Evolutionary conservation across 2,888 invertebrate genomes (phyloP), one percentile per base, ranked within the genome.

Genomic region (Coremacera marginata): DNA sequence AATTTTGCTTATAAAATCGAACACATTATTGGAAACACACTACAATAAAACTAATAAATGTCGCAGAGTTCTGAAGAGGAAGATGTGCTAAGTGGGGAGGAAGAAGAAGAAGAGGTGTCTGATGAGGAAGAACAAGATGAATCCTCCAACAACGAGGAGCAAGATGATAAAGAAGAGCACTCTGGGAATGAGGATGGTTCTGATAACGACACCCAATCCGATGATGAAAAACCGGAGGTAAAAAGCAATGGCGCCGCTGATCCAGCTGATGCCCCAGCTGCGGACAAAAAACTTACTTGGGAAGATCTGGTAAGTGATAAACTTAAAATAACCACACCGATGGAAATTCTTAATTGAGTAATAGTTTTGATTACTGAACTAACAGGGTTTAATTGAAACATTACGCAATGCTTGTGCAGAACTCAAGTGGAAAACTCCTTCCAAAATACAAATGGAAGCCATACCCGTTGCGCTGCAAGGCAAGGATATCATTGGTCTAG

Each of bases 391-490:
- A 16, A 94, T 95, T 8, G 98, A 98, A 82, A 94, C 94, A 0
- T 89, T 99, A 52, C 96, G 96, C 85, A 95, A 96, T 90, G 96
- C 98, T 0, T 98, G 98, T 88, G 93, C 93, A 82, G 93, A 95
- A 81, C 90, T 99, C 80, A 97, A 98, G 92, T 99, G 99, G 99
- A 95, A 94, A 86, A 90, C 91, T 31, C 99, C 99, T 0, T 95
- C 98, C 0, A 97, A 96, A 90, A 99, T 99, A 84, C 99, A 99
- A 88, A 93, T 91, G 79, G 98, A 99, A 90, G 92, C 99, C 0
- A 95, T 99, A 84, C 99, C 99, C 0, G 90, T 97, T 2, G 96
- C 98, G 0, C 88, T 99, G 55, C 92, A 95, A 90, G 98, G 98
- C 88, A 94, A 93, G 87, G 94, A 94, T 83, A 89, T 91, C 3